Percentiles rank a stretch among this genome's conserved stretches.
These are phyloP conservation scores for Hydropsyche tenuis DNA, from an alignment of 1,140 invertebrate species.

Conservation along the genomic window DNA sequence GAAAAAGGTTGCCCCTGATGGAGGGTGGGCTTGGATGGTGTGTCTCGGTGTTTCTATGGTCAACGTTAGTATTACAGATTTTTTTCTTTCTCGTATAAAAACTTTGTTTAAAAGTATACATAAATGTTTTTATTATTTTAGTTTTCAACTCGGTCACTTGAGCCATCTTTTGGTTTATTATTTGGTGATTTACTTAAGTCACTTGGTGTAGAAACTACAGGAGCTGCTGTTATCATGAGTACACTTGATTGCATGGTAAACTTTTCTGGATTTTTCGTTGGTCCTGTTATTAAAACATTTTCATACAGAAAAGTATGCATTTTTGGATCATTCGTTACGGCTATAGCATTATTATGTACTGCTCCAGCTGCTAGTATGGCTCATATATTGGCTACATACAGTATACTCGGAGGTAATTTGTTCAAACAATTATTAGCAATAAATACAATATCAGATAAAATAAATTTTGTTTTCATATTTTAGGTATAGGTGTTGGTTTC, in stretches of 20 bases:
- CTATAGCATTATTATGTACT: constrained; percentile 70
- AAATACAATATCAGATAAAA: too few species aligned
- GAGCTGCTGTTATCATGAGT: constrained; percentile 75
- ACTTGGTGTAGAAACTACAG: constrained; percentile 72
- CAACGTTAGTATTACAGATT: constrained; percentile 68
- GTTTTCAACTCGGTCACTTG: constrained; percentile 76
- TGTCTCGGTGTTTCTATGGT: constrained; percentile 79
- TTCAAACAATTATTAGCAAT: neutral
- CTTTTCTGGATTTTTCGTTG: constrained; percentile 78
- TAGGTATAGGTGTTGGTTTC: constrained; percentile 74
- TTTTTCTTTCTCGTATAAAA: neutral
- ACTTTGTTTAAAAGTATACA: neutral
- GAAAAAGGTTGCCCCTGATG: constrained; percentile 71
- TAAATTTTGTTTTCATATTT: constrained; percentile 50
- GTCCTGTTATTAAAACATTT: constrained; percentile 74
- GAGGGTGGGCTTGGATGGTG: constrained; percentile 84
- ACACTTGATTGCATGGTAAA: constrained; percentile 76
- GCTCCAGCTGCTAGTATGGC: constrained; percentile 73
- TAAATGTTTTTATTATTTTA: constrained; percentile 51
- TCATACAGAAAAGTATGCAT: constrained; percentile 76
- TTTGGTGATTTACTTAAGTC: constrained; percentile 74
- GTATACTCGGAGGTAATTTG: constrained; percentile 74
- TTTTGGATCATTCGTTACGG: constrained; percentile 69
- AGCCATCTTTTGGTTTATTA: constrained; percentile 78
- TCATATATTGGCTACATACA: constrained; percentile 76